Percentiles rank a stretch among this genome's conserved stretches.
These are phyloP conservation scores for Takifugu bimaculatus DNA, from an alignment of 2,113 vertebrate genomes.

Conservation along the genomic window DNA sequence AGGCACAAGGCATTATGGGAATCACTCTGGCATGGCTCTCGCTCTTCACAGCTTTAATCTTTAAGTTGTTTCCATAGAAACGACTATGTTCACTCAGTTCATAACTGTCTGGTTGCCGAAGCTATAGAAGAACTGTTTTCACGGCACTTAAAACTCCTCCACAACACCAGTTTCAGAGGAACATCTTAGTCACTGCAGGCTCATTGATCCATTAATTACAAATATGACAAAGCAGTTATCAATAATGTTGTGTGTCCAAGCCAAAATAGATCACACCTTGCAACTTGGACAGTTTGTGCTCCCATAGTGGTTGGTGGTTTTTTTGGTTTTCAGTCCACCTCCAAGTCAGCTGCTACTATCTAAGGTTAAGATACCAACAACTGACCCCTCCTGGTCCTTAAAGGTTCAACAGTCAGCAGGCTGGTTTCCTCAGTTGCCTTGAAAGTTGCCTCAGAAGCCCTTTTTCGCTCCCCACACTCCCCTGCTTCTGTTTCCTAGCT, in stretches of 20 bases:
- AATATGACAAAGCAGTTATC: slow-evolving; percentile 24
- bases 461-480: neutral
- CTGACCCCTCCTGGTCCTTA: slow-evolving; percentile 1
- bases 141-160: slow-evolving; percentile 23
- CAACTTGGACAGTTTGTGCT: neutral
- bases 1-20: slow-evolving; percentile 67
- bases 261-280: slow-evolving; percentile 2
- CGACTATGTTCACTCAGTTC: slow-evolving; percentile 55
- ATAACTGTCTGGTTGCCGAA: slow-evolving; percentile 54
- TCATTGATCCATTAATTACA: slow-evolving; percentile 41
- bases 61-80: slow-evolving; percentile 82
- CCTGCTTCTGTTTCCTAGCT: neutral
- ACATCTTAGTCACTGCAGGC: slow-evolving; percentile 31
- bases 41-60: slow-evolving; percentile 73
- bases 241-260: slow-evolving; percentile 3
- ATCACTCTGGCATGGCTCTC: slow-evolving; percentile 60
- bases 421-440: slow-evolving; percentile 24
- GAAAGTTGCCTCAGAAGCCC: slow-evolving; percentile 30
- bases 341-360: neutral
- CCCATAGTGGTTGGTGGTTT: neutral
- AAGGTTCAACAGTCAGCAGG: neutral
- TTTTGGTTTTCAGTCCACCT: slow-evolving; percentile 2
- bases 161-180: slow-evolving; percentile 18
- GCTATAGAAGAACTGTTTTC: slow-evolving; percentile 45
- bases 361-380: too few species aligned